These are phyloP conservation scores for Amphipoea oculea DNA, from an alignment of 2,888 invertebrate genomes.

Conservation along the genomic window DNA sequence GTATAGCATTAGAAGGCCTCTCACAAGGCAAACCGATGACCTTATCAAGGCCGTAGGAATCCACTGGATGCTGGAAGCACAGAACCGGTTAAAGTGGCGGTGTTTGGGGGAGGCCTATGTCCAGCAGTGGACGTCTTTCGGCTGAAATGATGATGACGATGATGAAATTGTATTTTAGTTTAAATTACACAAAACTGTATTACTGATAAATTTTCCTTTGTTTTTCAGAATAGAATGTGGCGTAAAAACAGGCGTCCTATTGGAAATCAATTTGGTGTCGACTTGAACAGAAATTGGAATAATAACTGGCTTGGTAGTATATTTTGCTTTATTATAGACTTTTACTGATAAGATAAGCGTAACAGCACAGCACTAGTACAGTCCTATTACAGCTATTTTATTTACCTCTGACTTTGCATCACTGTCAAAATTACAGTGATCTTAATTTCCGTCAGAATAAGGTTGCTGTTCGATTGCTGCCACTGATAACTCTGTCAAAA, in stretches of 20 bases:
- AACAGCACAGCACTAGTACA: background rate
- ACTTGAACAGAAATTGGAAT: constrained; percentile 91
- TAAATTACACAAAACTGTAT: no score
- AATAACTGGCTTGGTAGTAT: constrained; percentile 90
- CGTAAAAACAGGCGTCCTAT: constrained; percentile 89
- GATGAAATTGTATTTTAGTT: background rate
- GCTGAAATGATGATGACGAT: background rate
- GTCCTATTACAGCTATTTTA: background rate
- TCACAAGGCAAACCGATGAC: background rate
- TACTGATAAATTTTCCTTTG: background rate
- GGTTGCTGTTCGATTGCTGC: background rate
- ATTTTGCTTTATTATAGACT: background rate
- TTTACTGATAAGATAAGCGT: background rate
- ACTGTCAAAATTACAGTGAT: background rate
- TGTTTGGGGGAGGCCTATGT: background rate
- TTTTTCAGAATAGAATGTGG: constrained; percentile 93
- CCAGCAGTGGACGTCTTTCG: background rate
- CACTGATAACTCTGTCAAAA: background rate
- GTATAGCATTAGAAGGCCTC: background rate
- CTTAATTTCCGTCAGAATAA: background rate
- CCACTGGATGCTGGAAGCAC: background rate
- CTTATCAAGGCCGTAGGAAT: background rate
- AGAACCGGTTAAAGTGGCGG: background rate
- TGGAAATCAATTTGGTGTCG: constrained; percentile 91
- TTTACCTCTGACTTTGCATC: background rate